phyloP scores from a whole-genome alignment of 2,888 invertebrate genomes.

The Mayetiola destructor region DNA sequence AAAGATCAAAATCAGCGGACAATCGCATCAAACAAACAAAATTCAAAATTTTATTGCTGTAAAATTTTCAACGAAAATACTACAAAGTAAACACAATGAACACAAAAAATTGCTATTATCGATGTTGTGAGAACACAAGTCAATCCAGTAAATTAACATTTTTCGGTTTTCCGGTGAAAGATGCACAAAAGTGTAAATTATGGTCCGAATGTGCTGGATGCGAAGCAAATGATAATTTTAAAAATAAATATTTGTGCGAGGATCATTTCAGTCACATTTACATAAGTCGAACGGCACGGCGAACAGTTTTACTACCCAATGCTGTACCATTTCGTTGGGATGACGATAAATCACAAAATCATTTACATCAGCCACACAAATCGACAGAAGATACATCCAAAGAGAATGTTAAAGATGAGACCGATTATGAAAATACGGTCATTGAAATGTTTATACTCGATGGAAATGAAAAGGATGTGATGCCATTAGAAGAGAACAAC shows the following conservation, averaged over 20 bases:
- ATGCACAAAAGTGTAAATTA: neutral
- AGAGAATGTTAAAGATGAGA: neutral
- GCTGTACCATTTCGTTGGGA: neutral
- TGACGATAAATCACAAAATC: neutral
- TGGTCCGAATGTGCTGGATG: neutral
- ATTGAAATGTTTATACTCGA: neutral
- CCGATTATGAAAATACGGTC: neutral
- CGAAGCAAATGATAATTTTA: neutral
- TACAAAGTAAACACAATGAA: neutral
- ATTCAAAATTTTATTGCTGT: neutral
- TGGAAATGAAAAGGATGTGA: neutral
- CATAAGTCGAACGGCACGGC: neutral
- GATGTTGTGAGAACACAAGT: neutral
- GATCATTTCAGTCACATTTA: neutral
- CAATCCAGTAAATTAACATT: neutral
- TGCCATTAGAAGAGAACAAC: too few species aligned
- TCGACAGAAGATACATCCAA: neutral
- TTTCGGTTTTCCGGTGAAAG: slow-evolving; percentile 6
- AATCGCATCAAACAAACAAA: too few species aligned
- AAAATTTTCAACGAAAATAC: neutral
- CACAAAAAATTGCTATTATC: neutral
- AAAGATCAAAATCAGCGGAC: too few species aligned
- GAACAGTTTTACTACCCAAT: neutral
- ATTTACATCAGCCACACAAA: neutral
- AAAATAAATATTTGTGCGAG: neutral